Percentiles rank a stretch among this genome's conserved stretches.
Evolutionary conservation across 2,113 vertebrate genomes (phyloP).

Genomic region (Gymnobelideus leadbeateri): DNA sequence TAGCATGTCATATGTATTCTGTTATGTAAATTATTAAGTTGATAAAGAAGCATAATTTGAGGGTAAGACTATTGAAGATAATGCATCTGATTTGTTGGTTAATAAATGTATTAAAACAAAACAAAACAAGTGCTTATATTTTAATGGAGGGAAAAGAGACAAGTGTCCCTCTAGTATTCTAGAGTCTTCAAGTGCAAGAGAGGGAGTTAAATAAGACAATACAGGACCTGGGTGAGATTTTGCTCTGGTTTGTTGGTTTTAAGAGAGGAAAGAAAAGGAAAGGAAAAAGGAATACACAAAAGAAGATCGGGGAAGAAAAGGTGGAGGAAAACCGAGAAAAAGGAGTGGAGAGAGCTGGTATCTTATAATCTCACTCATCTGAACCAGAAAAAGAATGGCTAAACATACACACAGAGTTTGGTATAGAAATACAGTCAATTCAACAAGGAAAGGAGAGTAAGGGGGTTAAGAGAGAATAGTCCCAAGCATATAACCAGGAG

Average conservation of each 20-base stretch:
- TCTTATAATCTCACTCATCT: too few relatives aligned
- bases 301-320: neutral
- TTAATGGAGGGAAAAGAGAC: neutral
- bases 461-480: too few relatives aligned
- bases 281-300: neutral
- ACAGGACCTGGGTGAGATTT: neutral
- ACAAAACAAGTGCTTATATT: neutral
- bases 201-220: neutral
- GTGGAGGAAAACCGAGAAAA: neutral
- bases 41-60: slow-evolving; percentile 47
- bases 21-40: slow-evolving; percentile 59
- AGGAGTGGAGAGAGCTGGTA: neutral
- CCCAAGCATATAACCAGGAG: neutral
- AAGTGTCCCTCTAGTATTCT: neutral
- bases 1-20: slow-evolving; percentile 36
- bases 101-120: slow-evolving; percentile 75
- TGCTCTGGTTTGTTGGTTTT: neutral
- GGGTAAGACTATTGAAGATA: slow-evolving; percentile 70
- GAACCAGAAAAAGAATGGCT: neutral
- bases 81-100: slow-evolving; percentile 75
- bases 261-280: neutral
- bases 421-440: neutral
- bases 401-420: too few relatives aligned
- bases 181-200: neutral
- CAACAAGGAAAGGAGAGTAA: neutral